Base-by-base conservation (phyloP, 2,797 vertebrate genomes). In the Sibirionetta formosa region DNA sequence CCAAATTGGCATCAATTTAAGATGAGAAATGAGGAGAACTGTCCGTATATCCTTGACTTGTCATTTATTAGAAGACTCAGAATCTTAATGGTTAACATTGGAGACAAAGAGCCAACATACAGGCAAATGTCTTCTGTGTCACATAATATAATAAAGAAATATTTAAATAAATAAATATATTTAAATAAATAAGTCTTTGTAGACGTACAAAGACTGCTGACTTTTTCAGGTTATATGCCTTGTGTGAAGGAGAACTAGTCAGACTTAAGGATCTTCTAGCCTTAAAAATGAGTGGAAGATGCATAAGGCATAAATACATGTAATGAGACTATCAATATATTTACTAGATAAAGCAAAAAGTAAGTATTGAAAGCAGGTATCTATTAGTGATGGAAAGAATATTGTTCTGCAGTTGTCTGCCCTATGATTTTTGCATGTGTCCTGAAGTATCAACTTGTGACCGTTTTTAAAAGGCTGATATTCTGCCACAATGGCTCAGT, bases 11-110 rank as follows among this genome's bases (percentile, higher is more conserved):
- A 13, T 75, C 5, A 57, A 88, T 91, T 88, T 86, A 86, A 19
- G 23, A 56, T 46, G 11, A 65, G 11, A 86, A 90, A 60, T 46
- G 11, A 65, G 11, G 83, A 90, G 12, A 86, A 48, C 17, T 70
- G 22, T 58, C 51, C 4, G 1, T 65, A 61, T 3, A 20, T 79
- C 51, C 66, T 83, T 88, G 56, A 88, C 40, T 82, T 84, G 56
- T 71, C 68, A 71, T 90, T 94, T 91, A 44, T 79, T 73, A 80
- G 81, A 61, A 82, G 73, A 58, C 48, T 73, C 78, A 71, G 77
- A 80, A 60, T 54, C 60, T 68, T 87, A 77, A 61, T 80, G 33
- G 22, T 36, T 91, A 48, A 68, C 69, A 50, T 42, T 57, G 60
- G 44, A 78, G 40, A 70, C 82, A 94, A 87, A 85, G 54, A 56